Percentiles rank a stretch among this genome's conserved stretches.
phyloP scores from a whole-genome alignment of 2,797 vertebrate genomes.

The Selene dorsalis region DNA sequence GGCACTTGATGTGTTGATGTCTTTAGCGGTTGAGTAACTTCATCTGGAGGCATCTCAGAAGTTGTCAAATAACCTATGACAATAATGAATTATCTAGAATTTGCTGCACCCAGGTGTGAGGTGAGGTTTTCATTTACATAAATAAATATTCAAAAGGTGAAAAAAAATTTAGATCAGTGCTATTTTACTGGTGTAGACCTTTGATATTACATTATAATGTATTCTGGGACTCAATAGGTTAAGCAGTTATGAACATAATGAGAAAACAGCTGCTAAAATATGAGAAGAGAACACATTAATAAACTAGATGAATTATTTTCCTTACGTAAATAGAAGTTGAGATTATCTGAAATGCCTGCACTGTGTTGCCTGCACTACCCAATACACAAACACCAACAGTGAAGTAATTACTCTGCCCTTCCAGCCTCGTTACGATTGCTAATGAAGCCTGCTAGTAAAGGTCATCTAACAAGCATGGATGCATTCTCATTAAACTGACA shows the following conservation, averaged over 20 bases:
- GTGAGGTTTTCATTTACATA: background rate
- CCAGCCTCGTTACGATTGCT: conserved; percentile 33
- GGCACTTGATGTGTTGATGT: background rate
- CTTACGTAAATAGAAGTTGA: conserved; percentile 15
- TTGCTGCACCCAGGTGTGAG: too few relatives aligned
- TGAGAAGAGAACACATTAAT: background rate
- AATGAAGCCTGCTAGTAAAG: conserved; percentile 56
- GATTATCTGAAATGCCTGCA: conserved; percentile 16
- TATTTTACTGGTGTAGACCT: background rate
- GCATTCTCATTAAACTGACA: conserved; percentile 50
- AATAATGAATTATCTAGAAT: background rate
- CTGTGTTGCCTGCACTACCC: background rate
- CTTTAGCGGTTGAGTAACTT: background rate
- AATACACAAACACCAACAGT: conserved; percentile 49
- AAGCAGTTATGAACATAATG: background rate
- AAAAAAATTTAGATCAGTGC: background rate
- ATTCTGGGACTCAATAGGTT: background rate
- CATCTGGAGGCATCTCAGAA: background rate
- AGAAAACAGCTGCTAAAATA: background rate
- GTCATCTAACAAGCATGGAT: conserved; percentile 33
- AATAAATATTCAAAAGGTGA: background rate
- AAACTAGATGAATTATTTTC: background rate
- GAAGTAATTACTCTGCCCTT: conserved; percentile 40
- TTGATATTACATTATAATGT: background rate
- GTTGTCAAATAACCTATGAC: background rate